Evolutionary conservation across 2,113 vertebrate genomes (phyloP).

Genomic region (Callospermophilus lateralis): DNA sequence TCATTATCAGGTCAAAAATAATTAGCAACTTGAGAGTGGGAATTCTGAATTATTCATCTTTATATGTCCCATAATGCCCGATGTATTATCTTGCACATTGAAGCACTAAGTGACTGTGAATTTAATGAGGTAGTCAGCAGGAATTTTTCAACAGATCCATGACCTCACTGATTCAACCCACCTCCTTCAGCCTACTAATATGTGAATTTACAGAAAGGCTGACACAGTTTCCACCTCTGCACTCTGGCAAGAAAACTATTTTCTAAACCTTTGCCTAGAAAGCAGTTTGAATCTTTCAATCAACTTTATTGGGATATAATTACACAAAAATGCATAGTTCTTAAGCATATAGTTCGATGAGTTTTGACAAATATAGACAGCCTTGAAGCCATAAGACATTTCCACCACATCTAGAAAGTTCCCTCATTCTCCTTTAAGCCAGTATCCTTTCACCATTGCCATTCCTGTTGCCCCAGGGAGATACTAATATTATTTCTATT

Average conservation of each 20-base stretch:
- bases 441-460: background rate
- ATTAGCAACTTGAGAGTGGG: background rate
- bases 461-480: background rate
- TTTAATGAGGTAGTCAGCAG: background rate
- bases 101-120: background rate
- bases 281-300: slow-evolving; percentile 21
- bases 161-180: background rate
- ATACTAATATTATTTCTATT: background rate
- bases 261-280: slow-evolving; percentile 40
- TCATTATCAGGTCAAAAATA: background rate
- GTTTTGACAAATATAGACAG: slow-evolving; percentile 35
- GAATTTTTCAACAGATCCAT: background rate
- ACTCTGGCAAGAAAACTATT: background rate
- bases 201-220: slow-evolving; percentile 1
- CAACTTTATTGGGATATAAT: background rate
- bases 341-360: background rate
- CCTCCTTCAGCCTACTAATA: background rate
- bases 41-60: slow-evolving; percentile 62
- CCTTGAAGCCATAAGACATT: slow-evolving; percentile 23
- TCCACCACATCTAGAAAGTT: background rate
- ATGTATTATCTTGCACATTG: background rate
- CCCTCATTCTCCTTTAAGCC: background rate
- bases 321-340: background rate
- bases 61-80: background rate
- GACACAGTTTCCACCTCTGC: background rate